phyloP scores from a whole-genome alignment of 1,140 invertebrate species.

The Ooceraea biroi region DNA sequence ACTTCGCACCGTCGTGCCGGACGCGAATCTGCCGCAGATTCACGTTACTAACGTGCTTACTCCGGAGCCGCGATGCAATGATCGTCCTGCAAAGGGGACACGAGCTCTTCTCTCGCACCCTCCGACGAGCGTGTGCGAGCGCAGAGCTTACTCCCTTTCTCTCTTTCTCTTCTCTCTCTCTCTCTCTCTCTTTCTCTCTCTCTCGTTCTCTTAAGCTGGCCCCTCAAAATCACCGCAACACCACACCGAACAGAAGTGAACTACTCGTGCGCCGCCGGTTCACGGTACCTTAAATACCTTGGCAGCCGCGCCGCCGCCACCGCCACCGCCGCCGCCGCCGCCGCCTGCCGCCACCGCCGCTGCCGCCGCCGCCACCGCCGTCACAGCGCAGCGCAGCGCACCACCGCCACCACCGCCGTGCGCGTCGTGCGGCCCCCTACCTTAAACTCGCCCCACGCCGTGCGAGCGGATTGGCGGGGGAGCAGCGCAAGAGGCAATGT shows the following conservation, averaged over 20 bases:
- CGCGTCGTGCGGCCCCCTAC: conserved; percentile 76
- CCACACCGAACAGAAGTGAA: conserved; percentile 86
- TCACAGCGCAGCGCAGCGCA: conserved; percentile 64
- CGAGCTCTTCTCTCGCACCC: conserved; percentile 65
- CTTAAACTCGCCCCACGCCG: conserved; percentile 79
- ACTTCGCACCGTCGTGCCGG: conserved; percentile 35
- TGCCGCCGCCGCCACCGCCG: conserved; percentile 60
- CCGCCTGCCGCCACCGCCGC: conserved; percentile 64
- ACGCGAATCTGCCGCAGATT: conserved; percentile 30
- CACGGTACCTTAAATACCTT: conserved; percentile 87
- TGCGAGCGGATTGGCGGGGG: conserved; percentile 83
- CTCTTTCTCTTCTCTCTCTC: conserved; percentile 25
- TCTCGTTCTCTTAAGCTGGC: conserved; percentile 67
- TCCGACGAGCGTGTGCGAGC: conserved; percentile 57
- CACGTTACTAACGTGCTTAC: neutral
- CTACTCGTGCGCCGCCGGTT: conserved; percentile 86
- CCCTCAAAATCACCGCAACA: conserved; percentile 81
- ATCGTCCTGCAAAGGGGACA: conserved; percentile 30
- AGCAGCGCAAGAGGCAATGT: conserved; percentile 75
- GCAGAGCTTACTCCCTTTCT: conserved; percentile 46
- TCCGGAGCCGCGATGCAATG: conserved; percentile 36
- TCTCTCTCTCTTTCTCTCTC: conserved; percentile 43
- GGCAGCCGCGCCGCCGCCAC: conserved; percentile 80
- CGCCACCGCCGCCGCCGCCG: conserved; percentile 65
- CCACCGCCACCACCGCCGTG: conserved; percentile 74